Percentiles rank a stretch among this genome's conserved stretches.
Evolutionary conservation across 2,888 invertebrate species (phyloP).

Genomic region (Nephrotoma guestfalica): DNA sequence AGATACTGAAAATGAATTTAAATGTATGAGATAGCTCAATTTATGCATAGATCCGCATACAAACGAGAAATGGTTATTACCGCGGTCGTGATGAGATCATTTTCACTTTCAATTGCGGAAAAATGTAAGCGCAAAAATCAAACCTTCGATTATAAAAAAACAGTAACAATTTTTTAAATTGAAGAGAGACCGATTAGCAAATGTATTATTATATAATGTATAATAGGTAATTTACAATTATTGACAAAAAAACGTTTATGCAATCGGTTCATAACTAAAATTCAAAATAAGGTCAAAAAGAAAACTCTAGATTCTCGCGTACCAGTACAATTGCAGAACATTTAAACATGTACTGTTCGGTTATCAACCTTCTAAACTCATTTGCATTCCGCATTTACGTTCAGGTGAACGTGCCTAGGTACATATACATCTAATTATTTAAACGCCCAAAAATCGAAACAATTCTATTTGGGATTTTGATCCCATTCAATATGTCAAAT

Average conservation of each 20-base stretch:
- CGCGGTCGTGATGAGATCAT: background rate
- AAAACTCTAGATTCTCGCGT: too few relatives aligned
- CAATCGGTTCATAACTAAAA: too few relatives aligned
- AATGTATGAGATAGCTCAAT: background rate
- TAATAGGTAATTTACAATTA: background rate
- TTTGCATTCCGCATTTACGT: background rate
- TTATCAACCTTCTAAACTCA: background rate
- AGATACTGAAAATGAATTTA: background rate
- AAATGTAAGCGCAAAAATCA: background rate
- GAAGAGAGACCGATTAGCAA: background rate
- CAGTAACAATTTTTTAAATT: too few relatives aligned
- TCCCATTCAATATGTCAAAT: background rate
- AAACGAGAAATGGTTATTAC: background rate
- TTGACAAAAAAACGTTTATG: too few relatives aligned
- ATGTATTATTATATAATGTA: too few relatives aligned
- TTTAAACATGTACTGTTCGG: background rate
- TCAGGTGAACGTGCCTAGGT: background rate
- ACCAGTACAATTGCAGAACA: too few relatives aligned
- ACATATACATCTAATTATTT: background rate
- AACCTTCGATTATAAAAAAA: background rate
- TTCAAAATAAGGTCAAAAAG: too few relatives aligned
- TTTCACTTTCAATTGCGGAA: background rate
- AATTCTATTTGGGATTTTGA: background rate
- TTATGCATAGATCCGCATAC: background rate
- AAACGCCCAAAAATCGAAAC: background rate